These are phyloP conservation scores for Chrysocyon brachyurus DNA, from an alignment of 2,797 vertebrate species.

Conservation along the genomic window DNA sequence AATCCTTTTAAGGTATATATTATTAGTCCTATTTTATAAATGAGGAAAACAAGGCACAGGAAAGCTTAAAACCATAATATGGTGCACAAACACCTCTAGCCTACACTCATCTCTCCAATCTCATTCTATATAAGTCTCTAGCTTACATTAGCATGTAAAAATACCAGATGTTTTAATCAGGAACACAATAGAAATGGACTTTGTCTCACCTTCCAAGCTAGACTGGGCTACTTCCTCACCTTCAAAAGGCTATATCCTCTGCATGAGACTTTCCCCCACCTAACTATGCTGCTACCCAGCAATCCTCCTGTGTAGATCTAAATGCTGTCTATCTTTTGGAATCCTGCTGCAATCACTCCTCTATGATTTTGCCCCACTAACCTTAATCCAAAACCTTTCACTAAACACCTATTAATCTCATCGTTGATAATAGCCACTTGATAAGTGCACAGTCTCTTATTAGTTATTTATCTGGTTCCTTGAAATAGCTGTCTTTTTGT, in stretches of 20 bases:
- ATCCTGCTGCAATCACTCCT: background rate
- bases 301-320: background rate
- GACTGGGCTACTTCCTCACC: background rate
- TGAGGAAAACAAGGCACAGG: background rate
- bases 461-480: background rate
- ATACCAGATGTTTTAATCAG: background rate
- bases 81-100: background rate
- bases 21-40: background rate
- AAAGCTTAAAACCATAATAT: background rate
- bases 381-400: background rate
- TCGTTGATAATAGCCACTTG: background rate
- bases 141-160: background rate
- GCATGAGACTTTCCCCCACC: background rate
- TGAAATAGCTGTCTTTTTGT: conserved; percentile 3
- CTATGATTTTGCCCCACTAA: background rate
- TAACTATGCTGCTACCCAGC: background rate
- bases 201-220: background rate
- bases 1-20: background rate
- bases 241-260: background rate
- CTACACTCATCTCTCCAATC: background rate
- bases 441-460: background rate
- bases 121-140: background rate
- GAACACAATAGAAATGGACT: background rate
- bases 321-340: background rate
- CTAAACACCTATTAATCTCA: background rate